Evolutionary conservation across 2,888 invertebrate species (phyloP), one percentile per base, ranked within the genome.

Genomic region (Caenorhabditis sinica): DNA sequence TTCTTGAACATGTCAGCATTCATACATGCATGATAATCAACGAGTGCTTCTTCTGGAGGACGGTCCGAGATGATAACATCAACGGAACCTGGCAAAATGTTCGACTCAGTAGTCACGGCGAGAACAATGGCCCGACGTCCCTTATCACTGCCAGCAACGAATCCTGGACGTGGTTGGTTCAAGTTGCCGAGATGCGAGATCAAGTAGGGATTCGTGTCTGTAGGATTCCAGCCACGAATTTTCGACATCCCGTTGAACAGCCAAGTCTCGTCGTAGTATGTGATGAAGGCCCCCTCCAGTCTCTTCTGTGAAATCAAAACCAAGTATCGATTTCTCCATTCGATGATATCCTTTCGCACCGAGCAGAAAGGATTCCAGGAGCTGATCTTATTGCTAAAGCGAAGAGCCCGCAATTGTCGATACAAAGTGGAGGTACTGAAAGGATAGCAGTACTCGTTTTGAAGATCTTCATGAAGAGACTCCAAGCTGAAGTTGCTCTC

Each of bases 221-320:
- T 43, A 3, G 13, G 43, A 43, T 23, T 11, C 63, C 63, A 63
- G 2, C 63, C 63, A 23, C 43, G 63, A 20, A 8, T n/a, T 23
- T 43, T 40, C 23, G 43, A 25, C 63, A 68, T 68, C 9, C 68
- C 68, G 20, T 51, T 33, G 53, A 33, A 68, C n/a, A 51, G 1
- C 68, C 51, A 68, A 0, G 68, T 68, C 23, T 68, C 68, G 33
- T 68, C 68, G 36, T 28, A 68, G 28, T 20, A 68, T 2, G 13
- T 13, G 23, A 68, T 68, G 36, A 33, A 68, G 15, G 68, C 68
- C 11, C 53, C 51, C 11, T 6, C 33, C n/a, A n/a, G n/a, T n/a
- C n/a, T n/a, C n/a, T n/a, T n/a, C n/a, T n/a, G n/a, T n/a, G n/a
- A n/a, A n/a, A n/a, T n/a, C n/a, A n/a, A n/a, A n/a, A n/a, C n/a